Evolutionary conservation across 2,113 vertebrate genomes (phyloP).

Genomic region (Hyaena hyaena): DNA sequence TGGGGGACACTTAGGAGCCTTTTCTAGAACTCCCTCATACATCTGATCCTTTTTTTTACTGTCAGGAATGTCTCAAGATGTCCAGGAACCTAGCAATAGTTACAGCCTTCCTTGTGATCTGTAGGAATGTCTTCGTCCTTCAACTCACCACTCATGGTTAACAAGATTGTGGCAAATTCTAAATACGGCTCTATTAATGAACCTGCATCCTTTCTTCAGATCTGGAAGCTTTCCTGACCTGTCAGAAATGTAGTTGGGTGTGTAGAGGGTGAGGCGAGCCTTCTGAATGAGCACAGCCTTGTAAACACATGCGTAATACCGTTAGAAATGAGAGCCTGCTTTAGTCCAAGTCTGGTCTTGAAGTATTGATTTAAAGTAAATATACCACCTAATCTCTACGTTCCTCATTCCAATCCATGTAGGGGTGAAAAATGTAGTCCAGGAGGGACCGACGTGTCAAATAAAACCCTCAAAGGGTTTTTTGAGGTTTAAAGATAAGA

Average conservation of each 20-base stretch:
- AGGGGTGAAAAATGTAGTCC: background rate
- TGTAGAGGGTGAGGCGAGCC: background rate
- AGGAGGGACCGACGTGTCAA: background rate
- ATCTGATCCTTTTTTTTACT: background rate
- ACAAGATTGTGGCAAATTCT: background rate
- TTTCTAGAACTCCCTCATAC: background rate
- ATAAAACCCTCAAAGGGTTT: background rate
- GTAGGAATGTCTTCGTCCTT: background rate
- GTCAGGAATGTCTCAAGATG: background rate
- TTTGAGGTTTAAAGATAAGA: background rate
- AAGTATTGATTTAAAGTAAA: background rate
- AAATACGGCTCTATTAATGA: background rate
- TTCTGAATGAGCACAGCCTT: background rate
- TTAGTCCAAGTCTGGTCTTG: background rate
- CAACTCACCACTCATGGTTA: background rate
- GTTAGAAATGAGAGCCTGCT: background rate
- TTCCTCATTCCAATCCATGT: background rate
- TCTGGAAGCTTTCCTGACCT: background rate
- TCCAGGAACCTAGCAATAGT: background rate
- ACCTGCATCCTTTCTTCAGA: background rate
- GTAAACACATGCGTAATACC: fast-evolving
- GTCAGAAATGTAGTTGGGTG: background rate
- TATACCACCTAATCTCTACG: background rate
- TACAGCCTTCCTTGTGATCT: background rate
- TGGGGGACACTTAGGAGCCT: background rate